A percentile compares a stretch with the other conserved stretches of the same genome.
These are phyloP conservation scores for Acipenser oxyrinchus DNA, from an alignment of 2,797 vertebrate species.

Conservation along the genomic window DNA sequence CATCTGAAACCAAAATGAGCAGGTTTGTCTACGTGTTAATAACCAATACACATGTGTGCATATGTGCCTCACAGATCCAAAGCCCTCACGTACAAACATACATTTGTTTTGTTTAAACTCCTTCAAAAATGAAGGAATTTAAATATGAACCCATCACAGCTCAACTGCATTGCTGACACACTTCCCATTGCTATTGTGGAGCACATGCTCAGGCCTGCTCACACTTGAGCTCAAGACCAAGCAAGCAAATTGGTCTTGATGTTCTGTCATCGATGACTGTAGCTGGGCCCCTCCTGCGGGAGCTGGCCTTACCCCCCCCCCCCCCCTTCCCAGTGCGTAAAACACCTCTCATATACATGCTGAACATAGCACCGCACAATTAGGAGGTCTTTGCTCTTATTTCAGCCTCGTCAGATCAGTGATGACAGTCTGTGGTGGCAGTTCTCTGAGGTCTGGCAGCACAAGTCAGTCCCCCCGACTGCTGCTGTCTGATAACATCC, in stretches of 20 bases:
- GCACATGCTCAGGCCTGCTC: background rate
- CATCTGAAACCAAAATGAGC: no score
- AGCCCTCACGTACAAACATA: no score
- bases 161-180: no score
- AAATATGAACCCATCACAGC: no score
- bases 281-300: conserved; percentile 19
- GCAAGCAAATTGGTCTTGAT: conserved; percentile 30
- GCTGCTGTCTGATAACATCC: conserved; percentile 33
- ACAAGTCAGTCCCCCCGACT: conserved; percentile 28
- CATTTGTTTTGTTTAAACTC: no score
- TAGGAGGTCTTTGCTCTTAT: conserved; percentile 30
- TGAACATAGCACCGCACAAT: conserved; percentile 24
- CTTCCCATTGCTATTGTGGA: no score
- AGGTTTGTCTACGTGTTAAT: no score
- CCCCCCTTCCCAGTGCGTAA: background rate
- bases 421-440: conserved; percentile 34
- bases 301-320: background rate
- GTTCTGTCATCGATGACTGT: conserved; percentile 30
- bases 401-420: conserved; percentile 42
- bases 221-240: conserved; percentile 26
- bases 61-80: no score
- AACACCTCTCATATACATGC: conserved; percentile 7
- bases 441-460: background rate
- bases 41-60: no score
- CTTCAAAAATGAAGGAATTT: no score